Percentiles rank a stretch among this genome's conserved stretches.
Conservation (phyloP, 2,797 vertebrate genomes). For the Paguma larvata region DNA sequence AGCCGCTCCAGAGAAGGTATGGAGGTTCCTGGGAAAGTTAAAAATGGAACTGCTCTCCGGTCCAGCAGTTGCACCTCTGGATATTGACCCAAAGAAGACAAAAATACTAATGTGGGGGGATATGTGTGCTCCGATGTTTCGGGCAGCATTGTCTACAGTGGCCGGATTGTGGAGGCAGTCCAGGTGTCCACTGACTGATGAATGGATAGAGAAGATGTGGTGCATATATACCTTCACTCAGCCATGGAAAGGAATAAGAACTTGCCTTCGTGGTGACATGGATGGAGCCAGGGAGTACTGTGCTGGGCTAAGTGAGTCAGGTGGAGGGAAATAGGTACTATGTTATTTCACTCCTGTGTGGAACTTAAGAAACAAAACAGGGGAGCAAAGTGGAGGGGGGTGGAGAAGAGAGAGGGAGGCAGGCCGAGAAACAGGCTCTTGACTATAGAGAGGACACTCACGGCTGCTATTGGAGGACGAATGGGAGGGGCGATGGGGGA, state of each 20-base stretch:
- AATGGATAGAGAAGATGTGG: not conserved
- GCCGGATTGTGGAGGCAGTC: not conserved
- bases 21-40: not conserved
- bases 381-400: not conserved
- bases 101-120: not conserved
- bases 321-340: not conserved
- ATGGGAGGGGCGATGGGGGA: not conserved
- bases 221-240: rapidly evolving
- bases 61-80: not conserved
- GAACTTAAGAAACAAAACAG: not conserved
- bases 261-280: not conserved
- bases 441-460: not conserved
- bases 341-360: not conserved
- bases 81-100: not conserved
- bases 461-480: not conserved
- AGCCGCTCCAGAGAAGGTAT: not conserved
- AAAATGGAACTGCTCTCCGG: not conserved
- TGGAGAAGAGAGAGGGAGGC: not conserved
- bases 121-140: too few species aligned
- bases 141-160: not conserved
- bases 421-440: not conserved
- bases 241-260: not conserved
- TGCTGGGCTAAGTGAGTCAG: not conserved
- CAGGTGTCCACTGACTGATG: not conserved
- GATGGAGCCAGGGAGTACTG: not conserved